These are phyloP conservation scores for Volucella inanis DNA, from an alignment of 2,888 invertebrate genomes.

Conservation along the genomic window DNA sequence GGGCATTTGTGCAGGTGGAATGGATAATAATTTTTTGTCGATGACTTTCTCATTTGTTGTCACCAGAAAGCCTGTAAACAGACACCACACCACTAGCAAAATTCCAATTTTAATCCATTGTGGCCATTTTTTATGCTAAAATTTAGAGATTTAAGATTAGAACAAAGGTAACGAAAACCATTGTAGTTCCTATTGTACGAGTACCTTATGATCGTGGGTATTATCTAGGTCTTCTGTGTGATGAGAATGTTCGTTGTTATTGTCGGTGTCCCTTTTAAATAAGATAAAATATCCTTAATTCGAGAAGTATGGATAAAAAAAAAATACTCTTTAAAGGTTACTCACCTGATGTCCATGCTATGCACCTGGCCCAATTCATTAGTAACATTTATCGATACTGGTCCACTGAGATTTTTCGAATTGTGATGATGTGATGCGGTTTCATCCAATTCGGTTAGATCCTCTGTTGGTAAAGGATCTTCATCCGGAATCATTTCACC, in stretches of 20 bases:
- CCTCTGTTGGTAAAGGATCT: constrained; percentile 81
- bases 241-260: constrained; percentile 78
- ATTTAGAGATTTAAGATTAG: not conserved
- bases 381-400: constrained; percentile 82
- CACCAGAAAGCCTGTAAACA: constrained; percentile 88
- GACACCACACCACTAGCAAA: constrained; percentile 86
- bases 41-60: constrained; percentile 87
- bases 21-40: constrained; percentile 86
- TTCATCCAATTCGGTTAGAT: constrained; percentile 77
- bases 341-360: constrained; percentile 80
- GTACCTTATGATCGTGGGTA: constrained; percentile 56
- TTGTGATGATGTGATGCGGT: constrained; percentile 62
- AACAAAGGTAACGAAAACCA: not conserved
- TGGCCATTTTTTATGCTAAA: constrained; percentile 79
- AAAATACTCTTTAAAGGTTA: constrained; percentile 70
- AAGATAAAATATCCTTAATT: not conserved
- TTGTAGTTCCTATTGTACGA: too few relatives aligned
- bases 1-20: constrained; percentile 84
- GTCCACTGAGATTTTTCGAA: constrained; percentile 72
- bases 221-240: constrained; percentile 78
- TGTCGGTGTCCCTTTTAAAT: constrained; percentile 79
- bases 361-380: constrained; percentile 82
- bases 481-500: constrained; percentile 77
- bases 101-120: constrained; percentile 84
- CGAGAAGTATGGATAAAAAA: not conserved